phyloP scores from a whole-genome alignment of 2,113 vertebrate species.

The Colistium nudipinnis region DNA sequence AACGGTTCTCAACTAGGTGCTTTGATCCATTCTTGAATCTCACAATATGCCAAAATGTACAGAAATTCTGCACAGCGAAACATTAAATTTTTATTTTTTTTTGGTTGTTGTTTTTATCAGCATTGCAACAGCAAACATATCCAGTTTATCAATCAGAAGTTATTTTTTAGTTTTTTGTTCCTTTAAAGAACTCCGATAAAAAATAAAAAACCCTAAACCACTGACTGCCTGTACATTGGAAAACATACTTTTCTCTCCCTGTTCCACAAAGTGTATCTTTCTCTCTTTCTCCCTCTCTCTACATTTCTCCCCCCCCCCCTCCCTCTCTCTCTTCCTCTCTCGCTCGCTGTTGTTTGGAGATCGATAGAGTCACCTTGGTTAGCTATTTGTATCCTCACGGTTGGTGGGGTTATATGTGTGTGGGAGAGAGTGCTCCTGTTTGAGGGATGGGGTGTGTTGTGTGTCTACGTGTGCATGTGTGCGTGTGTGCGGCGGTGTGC shows the following conservation, averaged over 20 bases:
- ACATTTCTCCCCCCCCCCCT: conserved; percentile 39
- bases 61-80: background rate
- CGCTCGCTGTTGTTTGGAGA: conserved; percentile 73
- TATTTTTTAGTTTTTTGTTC: background rate
- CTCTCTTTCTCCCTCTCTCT: conserved; percentile 41
- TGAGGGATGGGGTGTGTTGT: conserved; percentile 29
- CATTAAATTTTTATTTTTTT: background rate
- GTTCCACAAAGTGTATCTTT: conserved; percentile 46
- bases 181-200: conserved; percentile 10
- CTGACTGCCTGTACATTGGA: conserved; percentile 44
- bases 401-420: conserved; percentile 73
- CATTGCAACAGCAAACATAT: no score
- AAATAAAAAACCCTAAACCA: conserved; percentile 48
- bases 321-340: conserved; percentile 39
- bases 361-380: conserved; percentile 86
- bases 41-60: background rate
- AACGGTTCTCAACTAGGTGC: background rate
- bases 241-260: conserved; percentile 59
- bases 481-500: conserved; percentile 43
- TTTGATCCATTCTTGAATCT: no score
- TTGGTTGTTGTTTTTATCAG: background rate
- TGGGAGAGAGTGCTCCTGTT: conserved; percentile 58
- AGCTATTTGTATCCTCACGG: conserved; percentile 82
- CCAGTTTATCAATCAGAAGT: background rate
- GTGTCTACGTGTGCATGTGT: background rate